Conservation (phyloP, 2,113 vertebrate genomes). For the Trogon surrucura region DNA sequence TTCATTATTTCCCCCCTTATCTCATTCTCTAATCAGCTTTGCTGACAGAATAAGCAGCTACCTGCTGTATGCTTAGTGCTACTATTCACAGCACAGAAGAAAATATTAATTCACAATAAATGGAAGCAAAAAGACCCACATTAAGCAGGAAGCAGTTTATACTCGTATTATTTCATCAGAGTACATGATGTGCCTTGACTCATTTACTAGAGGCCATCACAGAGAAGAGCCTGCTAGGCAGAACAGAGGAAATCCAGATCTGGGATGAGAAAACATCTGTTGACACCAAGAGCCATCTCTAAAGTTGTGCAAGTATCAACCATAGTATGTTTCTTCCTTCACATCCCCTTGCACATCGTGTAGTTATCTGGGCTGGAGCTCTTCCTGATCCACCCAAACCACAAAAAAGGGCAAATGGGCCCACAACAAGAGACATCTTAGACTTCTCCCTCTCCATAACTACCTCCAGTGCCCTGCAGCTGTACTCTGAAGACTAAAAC, state of each 20-base stretch:
- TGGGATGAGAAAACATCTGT: background rate
- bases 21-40: background rate
- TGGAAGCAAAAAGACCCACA: background rate
- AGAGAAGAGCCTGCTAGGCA: background rate
- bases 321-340: background rate
- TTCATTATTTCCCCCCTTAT: slow-evolving; percentile 36
- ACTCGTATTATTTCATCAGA: slow-evolving; percentile 3
- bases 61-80: slow-evolving; percentile 25
- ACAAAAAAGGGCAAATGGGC: background rate
- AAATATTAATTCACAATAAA: slow-evolving; percentile 36
- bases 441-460: background rate
- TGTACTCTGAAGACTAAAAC: background rate
- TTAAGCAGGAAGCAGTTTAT: slow-evolving; percentile 11
- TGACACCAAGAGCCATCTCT: slow-evolving; percentile 4
- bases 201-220: background rate
- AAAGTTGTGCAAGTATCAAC: background rate
- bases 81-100: background rate
- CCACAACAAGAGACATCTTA: background rate
- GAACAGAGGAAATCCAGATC: background rate
- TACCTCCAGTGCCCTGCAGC: background rate
- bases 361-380: background rate
- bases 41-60: slow-evolving; percentile 49
- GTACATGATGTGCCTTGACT: slow-evolving; percentile 20
- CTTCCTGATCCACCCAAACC: background rate
- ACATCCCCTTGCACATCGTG: background rate